Base-by-base conservation (phyloP, 1,140 invertebrate genomes). In the Helicorthomorpha holstii region DNA sequence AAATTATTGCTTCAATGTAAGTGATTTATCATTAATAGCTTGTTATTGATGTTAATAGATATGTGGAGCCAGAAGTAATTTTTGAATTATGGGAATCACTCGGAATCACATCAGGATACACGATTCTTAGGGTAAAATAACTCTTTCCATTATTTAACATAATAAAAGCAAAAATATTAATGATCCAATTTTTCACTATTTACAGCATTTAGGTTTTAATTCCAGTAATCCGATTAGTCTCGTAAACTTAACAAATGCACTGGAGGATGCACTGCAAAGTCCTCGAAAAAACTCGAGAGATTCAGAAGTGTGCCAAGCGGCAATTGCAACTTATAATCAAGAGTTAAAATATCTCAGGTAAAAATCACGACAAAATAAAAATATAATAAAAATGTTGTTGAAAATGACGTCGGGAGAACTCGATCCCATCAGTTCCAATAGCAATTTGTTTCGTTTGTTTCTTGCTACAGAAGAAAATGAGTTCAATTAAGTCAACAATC, bases 51-150 rank as follows among this genome's bases (percentile, higher is more conserved):
- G n/a, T n/a, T n/a, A n/a, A 22, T 52, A 65, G 72, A 24, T 69
- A 61, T 55, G 61, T 71, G 12, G 68, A 59, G 41, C 59, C 65
- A 14, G 73, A 77, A 41, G 64, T 67, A 23, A 70, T 85, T 26
- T 67, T 79, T 21, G 81, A 85, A 56, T 69, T 80, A 50, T 86
- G 83, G 80, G 81, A 83, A 61, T 66, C 73, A 47, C 74, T 79
- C 25, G 78, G 78, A 21, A 73, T 87, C 45, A 65, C 29, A 7
- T 7, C 7, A 34, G 29, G 29, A 7, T 16, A 16, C 29, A 34
- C 7, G 7, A 7, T 34, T 34, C 16, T 34, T 7, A 34, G 29
- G 16, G 29, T 34, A 34, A 34, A 34, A 16, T 34, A n/a, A n/a
- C n/a, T n/a, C n/a, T n/a, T n/a, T n/a, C n/a, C n/a, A n/a, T n/a